A percentile compares a stretch with the other conserved stretches of the same genome.
Conservation (phyloP, 2,888 invertebrate species). For the Caenorhabditis sp. region DNA sequence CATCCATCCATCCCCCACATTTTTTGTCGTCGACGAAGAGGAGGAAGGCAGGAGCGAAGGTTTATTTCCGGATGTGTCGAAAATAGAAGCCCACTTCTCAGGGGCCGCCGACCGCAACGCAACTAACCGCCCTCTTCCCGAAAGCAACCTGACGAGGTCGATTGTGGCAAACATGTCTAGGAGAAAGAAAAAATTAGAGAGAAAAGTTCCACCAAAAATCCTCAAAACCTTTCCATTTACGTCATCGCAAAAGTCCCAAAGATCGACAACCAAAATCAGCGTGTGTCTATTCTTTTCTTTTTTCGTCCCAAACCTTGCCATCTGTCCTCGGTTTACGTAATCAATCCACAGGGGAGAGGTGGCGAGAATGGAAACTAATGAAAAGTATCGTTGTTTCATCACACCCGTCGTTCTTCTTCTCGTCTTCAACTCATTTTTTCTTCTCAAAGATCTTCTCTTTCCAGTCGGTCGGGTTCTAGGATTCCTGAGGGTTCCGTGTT, state of each 20-base stretch:
- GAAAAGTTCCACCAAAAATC: background rate
- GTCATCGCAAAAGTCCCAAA: background rate
- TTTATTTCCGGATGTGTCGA: slow-evolving; percentile 61
- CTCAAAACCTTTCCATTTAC: slow-evolving; percentile 13
- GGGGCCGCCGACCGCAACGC: too few relatives aligned
- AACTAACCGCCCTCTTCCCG: slow-evolving; percentile 12
- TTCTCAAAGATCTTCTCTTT: too few relatives aligned
- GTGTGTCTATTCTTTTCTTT: too few relatives aligned
- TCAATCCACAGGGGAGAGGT: background rate
- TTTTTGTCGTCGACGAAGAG: too few relatives aligned
- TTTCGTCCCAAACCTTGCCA: slow-evolving; percentile 1
- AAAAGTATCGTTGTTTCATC: background rate
- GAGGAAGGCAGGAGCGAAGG: too few relatives aligned
- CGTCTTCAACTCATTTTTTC: background rate
- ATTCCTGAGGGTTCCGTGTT: too few relatives aligned
- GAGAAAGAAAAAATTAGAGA: slow-evolving; percentile 8
- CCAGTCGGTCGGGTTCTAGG: too few relatives aligned
- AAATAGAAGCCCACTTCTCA: slow-evolving; percentile 60
- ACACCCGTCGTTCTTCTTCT: slow-evolving; percentile 1
- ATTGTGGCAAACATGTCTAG: slow-evolving; percentile 26
- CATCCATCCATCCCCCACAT: slow-evolving; percentile 1
- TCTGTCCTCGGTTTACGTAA: background rate
- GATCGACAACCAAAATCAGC: background rate
- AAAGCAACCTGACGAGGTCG: slow-evolving; percentile 60
- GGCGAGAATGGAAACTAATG: background rate